These are phyloP conservation scores for Camelus bactrianus DNA, from an alignment of 2,113 vertebrate genomes.

Conservation along the genomic window DNA sequence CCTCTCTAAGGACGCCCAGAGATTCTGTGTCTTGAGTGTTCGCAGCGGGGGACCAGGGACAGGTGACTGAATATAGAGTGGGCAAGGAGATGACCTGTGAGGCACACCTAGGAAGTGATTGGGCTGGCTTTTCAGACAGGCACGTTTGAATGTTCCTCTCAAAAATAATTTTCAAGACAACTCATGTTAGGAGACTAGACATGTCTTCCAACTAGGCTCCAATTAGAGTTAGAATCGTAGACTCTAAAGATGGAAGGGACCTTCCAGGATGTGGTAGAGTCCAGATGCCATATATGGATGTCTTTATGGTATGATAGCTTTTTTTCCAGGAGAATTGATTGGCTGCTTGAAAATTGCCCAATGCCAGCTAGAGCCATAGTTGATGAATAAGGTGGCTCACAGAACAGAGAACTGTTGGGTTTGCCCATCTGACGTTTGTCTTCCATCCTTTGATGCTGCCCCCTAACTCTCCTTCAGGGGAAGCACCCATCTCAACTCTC, in stretches of 20 bases:
- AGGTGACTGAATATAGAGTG: background rate
- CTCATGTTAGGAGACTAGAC: background rate
- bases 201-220: background rate
- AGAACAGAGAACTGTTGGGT: background rate
- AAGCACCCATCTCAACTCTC: no score
- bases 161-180: background rate
- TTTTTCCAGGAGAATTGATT: background rate
- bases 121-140: background rate
- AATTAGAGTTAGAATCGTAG: background rate
- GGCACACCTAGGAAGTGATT: fast-evolving
- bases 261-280: fast-evolving
- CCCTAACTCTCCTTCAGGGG: background rate
- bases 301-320: background rate
- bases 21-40: background rate
- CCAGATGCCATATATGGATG: background rate
- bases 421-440: background rate
- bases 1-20: background rate
- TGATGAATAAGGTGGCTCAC: no score
- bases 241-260: background rate
- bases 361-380: background rate
- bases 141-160: background rate
- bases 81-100: background rate
- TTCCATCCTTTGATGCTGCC: background rate
- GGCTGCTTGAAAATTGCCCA: background rate
- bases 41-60: background rate